Percentiles rank a stretch among this genome's conserved stretches.
These are phyloP conservation scores for Actenoides hombroni DNA, from an alignment of 2,113 vertebrate genomes.

Conservation along the genomic window DNA sequence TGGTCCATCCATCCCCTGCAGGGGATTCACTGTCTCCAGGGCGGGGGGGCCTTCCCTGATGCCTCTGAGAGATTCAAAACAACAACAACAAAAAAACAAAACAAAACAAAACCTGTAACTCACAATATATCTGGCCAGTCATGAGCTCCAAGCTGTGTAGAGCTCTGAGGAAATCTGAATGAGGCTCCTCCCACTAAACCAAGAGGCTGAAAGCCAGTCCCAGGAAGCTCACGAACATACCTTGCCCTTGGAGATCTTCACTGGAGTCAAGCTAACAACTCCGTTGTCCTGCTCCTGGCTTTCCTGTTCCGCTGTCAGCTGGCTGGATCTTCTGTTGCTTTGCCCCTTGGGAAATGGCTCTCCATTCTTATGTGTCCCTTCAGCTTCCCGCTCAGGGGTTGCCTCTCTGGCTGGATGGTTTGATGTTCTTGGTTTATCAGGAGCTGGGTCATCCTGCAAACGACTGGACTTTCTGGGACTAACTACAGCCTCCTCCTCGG, in stretches of 20 bases:
- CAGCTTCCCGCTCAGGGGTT: not conserved
- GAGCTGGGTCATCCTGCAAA: conserved; percentile 29
- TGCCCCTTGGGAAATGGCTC: conserved; percentile 42
- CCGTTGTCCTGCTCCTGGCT: conserved; percentile 28
- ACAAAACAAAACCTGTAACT: not conserved
- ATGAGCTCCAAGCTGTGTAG: not conserved
- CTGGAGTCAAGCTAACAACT: conserved; percentile 22
- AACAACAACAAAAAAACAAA: conserved; percentile 21
- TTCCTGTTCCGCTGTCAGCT: conserved; percentile 42
- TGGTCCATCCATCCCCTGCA: conserved; percentile 3
- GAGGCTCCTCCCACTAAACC: not conserved
- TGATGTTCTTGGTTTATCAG: conserved; percentile 2
- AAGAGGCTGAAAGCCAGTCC: not conserved
- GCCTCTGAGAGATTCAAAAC: conserved; percentile 49
- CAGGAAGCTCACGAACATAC: not conserved
- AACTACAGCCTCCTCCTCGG: not conserved
- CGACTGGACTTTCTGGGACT: conserved; percentile 35
- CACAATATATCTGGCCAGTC: not conserved
- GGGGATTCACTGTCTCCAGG: conserved; percentile 4
- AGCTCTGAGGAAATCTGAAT: conserved; percentile 21
- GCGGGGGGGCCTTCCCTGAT: not conserved
- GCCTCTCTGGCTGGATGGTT: conserved; percentile 4
- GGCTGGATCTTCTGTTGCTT: conserved; percentile 55
- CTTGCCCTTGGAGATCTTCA: conserved; percentile 58
- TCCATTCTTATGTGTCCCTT: conserved; percentile 39